Evolutionary conservation across 2,113 vertebrate species (phyloP).

Genomic region (Melanostigma gelatinosum): DNA sequence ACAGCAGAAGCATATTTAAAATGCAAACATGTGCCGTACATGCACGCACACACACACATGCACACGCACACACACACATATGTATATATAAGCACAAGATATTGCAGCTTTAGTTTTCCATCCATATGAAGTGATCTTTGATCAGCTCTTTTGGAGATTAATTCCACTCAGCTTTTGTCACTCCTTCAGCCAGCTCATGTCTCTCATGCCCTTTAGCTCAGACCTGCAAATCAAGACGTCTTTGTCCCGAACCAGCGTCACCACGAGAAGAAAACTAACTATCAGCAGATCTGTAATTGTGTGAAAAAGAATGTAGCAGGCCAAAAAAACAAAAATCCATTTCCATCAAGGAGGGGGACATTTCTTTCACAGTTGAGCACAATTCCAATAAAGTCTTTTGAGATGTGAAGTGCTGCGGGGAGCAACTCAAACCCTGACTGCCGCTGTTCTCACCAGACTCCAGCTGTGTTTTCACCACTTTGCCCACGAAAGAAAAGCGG

Average conservation of each 20-base stretch:
- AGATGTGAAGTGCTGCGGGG: constrained; percentile 63
- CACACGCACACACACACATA: neutral
- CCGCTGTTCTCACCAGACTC: constrained; percentile 43
- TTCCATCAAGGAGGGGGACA: constrained; percentile 57
- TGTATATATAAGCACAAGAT: neutral
- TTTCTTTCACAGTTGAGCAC: constrained; percentile 66
- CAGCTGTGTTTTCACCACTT: constrained; percentile 37
- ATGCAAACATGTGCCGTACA: constrained; percentile 1
- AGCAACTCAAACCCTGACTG: constrained; percentile 35
- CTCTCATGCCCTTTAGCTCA: constrained; percentile 2
- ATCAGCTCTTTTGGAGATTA: neutral
- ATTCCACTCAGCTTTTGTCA: neutral
- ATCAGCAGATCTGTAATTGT: constrained; percentile 65
- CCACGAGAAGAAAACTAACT: constrained; percentile 55
- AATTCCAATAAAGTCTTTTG: constrained; percentile 56
- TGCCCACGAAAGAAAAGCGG: constrained; percentile 29
- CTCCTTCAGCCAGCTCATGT: constrained; percentile 5
- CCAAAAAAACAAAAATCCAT: constrained; percentile 35
- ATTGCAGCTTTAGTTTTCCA: neutral
- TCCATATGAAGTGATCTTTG: constrained; percentile 7
- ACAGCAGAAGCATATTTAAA: constrained; percentile 66
- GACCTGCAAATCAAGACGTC: neutral
- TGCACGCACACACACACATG: neutral
- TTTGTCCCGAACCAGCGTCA: constrained; percentile 14
- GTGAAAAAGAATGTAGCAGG: constrained; percentile 31